Evolutionary conservation across 2,113 vertebrate species (phyloP).

Genomic region (Pheucticus melanocephalus): DNA sequence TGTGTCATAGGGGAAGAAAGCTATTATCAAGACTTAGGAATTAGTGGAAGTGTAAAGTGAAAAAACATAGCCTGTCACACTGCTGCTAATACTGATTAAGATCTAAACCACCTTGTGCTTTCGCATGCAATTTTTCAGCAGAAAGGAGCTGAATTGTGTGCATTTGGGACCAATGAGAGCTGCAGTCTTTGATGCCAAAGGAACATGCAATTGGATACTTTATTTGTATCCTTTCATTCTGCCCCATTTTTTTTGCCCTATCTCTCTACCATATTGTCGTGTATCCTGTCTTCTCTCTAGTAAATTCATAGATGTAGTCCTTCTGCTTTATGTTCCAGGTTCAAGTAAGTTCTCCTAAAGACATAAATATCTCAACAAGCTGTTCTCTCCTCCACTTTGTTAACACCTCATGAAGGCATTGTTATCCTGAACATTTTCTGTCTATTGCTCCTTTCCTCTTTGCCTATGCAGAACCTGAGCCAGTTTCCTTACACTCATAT

Average conservation of each 20-base stretch:
- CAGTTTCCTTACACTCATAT: neutral
- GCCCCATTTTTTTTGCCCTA: neutral
- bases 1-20: conserved; percentile 62
- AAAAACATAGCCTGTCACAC: conserved; percentile 61
- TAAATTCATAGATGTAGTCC: neutral
- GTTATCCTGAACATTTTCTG: neutral
- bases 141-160: neutral
- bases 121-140: neutral
- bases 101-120: neutral
- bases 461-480: neutral
- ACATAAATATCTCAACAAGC: neutral
- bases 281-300: neutral
- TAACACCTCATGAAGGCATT: neutral
- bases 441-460: neutral
- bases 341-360: neutral
- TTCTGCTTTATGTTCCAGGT: neutral
- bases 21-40: conserved; percentile 65
- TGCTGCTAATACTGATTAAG: conserved; percentile 70
- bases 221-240: neutral
- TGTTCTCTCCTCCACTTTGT: neutral
- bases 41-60: conserved; percentile 60
- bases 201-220: neutral
- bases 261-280: neutral
- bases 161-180: neutral
- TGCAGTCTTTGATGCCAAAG: neutral